Base-by-base conservation (phyloP, 1,140 invertebrate species). In the Drosophila auraria region DNA sequence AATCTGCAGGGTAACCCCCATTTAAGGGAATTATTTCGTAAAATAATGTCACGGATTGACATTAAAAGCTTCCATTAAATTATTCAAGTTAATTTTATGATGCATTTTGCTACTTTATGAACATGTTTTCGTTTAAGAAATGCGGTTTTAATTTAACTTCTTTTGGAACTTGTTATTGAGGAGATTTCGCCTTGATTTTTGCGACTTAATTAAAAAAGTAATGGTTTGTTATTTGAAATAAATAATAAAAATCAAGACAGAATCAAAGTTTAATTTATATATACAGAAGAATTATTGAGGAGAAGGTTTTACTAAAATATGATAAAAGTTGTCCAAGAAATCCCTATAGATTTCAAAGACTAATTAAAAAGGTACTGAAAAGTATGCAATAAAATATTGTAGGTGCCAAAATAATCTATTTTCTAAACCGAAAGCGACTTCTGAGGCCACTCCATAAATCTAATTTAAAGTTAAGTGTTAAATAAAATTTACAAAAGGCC, bases 21-120 rank as follows among this genome's bases (percentile, higher is more conserved):
- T 38, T n/a, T 5, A 20, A 38, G 36, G 8, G 2, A 27, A 30
- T 42, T 38, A n/a, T 42, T 25, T 40, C 36, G 33, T 38, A 38
- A 40, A 8, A 56, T 36, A 30, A 6, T 30, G 27, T 30, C 27
- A 30, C 5, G 27, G 6, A 30, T 30, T 30, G 9, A n/a, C 23
- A 12, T n/a, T 58, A 58, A 42, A 42, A 58, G n/a, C n/a, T n/a
- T n/a, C n/a, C 56, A n/a, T 42, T 27, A 30, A 56, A 63, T 40
- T 27, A 56, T 30, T 23, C 20, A 23, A 12, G n/a, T n/a, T n/a
- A n/a, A n/a, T n/a, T n/a, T n/a, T n/a, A n/a, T n/a, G n/a, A 38
- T 59, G 57, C n/a, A 17, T 25, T 40, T 27, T 17, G n/a, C 38
- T 44, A 44, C 12, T 20, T 38, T 38, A 38, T 14, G 3, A 3